Evolutionary conservation across 2,797 vertebrate genomes (phyloP).

Genomic region (Borostomias antarcticus): DNA sequence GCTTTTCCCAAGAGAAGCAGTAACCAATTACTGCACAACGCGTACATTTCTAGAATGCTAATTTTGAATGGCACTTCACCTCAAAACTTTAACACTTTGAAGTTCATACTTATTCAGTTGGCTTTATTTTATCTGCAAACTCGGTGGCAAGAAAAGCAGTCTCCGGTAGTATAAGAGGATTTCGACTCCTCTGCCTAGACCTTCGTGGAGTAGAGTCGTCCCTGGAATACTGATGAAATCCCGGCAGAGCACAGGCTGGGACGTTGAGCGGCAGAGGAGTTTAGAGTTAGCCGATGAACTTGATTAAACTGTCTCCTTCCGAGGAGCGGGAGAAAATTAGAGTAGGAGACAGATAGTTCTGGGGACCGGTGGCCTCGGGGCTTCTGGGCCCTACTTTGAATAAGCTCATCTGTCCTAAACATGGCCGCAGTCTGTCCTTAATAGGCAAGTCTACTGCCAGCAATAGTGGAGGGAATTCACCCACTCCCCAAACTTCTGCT

Average conservation of each 20-base stretch:
- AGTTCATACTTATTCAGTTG: conserved; percentile 28
- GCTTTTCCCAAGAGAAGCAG: conserved; percentile 9
- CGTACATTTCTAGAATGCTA: conserved; percentile 20
- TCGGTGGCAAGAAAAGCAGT: conserved; percentile 46
- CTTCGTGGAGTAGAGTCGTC: conserved; percentile 53
- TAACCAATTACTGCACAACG: not conserved
- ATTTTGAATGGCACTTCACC: conserved; percentile 33
- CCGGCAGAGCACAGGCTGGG: conserved; percentile 25
- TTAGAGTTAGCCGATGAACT: conserved; percentile 56
- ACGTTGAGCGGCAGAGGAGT: conserved; percentile 44
- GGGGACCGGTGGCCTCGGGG: conserved; percentile 14
- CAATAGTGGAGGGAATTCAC: not conserved
- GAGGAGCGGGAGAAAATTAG: conserved; percentile 62
- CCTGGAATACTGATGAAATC: conserved; percentile 66
- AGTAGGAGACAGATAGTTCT: conserved; percentile 37
- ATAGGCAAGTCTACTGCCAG: conserved; percentile 37
- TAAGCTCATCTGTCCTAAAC: conserved; percentile 48
- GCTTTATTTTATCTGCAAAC: conserved; percentile 57
- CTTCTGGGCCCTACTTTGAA: conserved; percentile 30
- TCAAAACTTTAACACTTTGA: not conserved
- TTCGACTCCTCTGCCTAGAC: conserved; percentile 57
- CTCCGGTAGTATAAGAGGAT: conserved; percentile 61
- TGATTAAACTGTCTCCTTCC: conserved; percentile 73
- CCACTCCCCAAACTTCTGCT: not conserved
- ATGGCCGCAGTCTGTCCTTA: conserved; percentile 57